Evolutionary conservation across 2,113 vertebrate species (phyloP).

Genomic region (Macrotis lagotis): DNA sequence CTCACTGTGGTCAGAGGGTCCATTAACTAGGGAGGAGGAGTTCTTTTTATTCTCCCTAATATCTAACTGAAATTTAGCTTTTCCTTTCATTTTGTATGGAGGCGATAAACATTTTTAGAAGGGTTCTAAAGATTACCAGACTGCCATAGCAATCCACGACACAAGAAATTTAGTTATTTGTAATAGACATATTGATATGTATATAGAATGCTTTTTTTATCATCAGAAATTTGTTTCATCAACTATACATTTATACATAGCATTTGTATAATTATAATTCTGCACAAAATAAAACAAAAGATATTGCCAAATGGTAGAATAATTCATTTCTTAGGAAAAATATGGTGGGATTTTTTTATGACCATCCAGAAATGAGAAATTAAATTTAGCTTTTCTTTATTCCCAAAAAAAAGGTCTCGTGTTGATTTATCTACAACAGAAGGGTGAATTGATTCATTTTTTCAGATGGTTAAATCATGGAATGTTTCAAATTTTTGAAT

Average conservation of each 20-base stretch:
- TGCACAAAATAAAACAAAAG: slow-evolving; percentile 32
- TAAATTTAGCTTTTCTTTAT: background rate
- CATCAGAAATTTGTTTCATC: background rate
- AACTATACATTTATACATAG: background rate
- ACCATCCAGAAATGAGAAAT: background rate
- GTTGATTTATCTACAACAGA: background rate
- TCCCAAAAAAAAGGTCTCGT: background rate
- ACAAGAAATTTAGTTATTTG: background rate
- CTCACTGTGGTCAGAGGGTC: background rate
- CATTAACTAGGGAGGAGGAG: background rate
- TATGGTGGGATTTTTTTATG: slow-evolving; percentile 9
- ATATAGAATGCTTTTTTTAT: background rate
- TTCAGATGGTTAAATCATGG: background rate
- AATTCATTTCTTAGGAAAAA: slow-evolving; percentile 20
- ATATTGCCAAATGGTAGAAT: slow-evolving; percentile 7
- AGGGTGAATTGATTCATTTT: background rate
- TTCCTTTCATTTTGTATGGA: background rate
- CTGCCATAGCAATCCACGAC: background rate
- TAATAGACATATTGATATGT: background rate
- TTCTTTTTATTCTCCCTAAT: background rate
- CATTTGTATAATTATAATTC: background rate
- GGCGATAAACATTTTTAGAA: background rate
- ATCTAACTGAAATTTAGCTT: background rate
- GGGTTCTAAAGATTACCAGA: background rate
- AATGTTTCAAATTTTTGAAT: background rate